These are phyloP conservation scores for Epizoanthus rinbou DNA, from an alignment of 92 coral and sea anemone genomes.

Conservation along the genomic window DNA sequence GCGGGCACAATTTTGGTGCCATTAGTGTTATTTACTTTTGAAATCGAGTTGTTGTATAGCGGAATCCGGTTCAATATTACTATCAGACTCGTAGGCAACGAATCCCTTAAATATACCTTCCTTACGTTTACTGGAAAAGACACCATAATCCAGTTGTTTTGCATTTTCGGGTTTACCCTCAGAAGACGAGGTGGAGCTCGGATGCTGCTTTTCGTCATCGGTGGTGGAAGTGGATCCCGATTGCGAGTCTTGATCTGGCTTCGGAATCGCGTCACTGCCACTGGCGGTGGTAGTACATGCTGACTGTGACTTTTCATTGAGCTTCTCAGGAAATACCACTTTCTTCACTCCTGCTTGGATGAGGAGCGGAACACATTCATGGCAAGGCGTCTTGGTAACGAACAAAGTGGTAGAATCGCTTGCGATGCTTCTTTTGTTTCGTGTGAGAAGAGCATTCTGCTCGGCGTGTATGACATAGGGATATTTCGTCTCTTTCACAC, in stretches of 20 bases:
- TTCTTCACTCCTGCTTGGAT: slow-evolving; percentile 65
- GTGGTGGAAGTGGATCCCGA: too few species aligned
- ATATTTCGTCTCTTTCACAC: slow-evolving; percentile 52
- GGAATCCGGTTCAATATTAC: too few species aligned
- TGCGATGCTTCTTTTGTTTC: slow-evolving; percentile 59
- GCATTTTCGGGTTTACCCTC: not conserved
- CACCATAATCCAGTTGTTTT: not conserved
- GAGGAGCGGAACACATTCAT: slow-evolving; percentile 75
- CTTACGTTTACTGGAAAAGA: not conserved
- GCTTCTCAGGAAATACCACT: slow-evolving; percentile 43
- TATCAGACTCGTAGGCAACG: not conserved
- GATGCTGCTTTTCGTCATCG: not conserved
- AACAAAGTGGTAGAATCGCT: slow-evolving; percentile 62
- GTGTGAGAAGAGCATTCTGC: slow-evolving; percentile 76
- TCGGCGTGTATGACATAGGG: slow-evolving; percentile 84
- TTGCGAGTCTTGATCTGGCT: too few species aligned
- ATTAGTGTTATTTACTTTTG: too few species aligned
- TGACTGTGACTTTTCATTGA: not conserved
- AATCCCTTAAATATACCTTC: not conserved
- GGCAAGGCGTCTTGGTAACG: slow-evolving; percentile 78
- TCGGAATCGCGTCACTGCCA: not conserved
- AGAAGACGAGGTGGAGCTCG: not conserved
- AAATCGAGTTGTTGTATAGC: too few species aligned
- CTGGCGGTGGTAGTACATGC: too few species aligned
- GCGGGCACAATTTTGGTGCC: too few species aligned